Evolutionary conservation across 2,113 vertebrate genomes (phyloP).

Genomic region (Bolborhynchus lineola): DNA sequence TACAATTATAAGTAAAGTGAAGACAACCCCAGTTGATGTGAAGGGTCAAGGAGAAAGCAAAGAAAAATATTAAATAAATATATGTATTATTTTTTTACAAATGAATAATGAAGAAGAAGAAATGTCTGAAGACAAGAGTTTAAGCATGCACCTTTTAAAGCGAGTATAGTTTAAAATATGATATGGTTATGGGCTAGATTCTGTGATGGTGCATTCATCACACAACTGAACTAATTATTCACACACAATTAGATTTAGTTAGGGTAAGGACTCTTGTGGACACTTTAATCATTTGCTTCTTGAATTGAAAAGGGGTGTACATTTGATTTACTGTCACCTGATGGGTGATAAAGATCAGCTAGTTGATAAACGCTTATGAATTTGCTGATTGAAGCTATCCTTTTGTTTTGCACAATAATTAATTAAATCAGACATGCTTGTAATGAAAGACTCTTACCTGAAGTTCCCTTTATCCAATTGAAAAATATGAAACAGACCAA

Average conservation of each 20-base stretch:
- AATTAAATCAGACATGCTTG: slow-evolving; percentile 70
- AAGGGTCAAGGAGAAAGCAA: not conserved
- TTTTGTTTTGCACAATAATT: slow-evolving; percentile 70
- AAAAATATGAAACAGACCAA: slow-evolving; percentile 31
- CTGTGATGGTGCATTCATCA: not conserved
- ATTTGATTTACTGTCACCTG: slow-evolving; percentile 70
- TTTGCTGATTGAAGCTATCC: slow-evolving; percentile 60
- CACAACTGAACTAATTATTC: slow-evolving; percentile 19
- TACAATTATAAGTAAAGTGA: not conserved
- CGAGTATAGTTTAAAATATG: not conserved
- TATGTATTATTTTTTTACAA: not conserved
- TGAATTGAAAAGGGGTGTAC: slow-evolving; percentile 32
- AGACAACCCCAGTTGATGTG: not conserved
- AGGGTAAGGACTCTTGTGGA: slow-evolving; percentile 26
- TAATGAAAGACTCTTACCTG: slow-evolving; percentile 61
- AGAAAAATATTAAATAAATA: not conserved
- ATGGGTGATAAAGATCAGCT: slow-evolving; percentile 56
- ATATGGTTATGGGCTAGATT: not conserved
- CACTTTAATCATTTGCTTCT: slow-evolving; percentile 65
- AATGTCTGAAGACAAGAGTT: not conserved
- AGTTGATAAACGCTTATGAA: slow-evolving; percentile 61
- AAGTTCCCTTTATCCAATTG: not conserved
- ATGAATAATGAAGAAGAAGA: not conserved
- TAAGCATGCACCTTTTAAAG: not conserved
- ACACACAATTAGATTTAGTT: slow-evolving; percentile 57